phyloP scores from a whole-genome alignment of 1,140 invertebrate species.

The Andricus grossulariae region DNA sequence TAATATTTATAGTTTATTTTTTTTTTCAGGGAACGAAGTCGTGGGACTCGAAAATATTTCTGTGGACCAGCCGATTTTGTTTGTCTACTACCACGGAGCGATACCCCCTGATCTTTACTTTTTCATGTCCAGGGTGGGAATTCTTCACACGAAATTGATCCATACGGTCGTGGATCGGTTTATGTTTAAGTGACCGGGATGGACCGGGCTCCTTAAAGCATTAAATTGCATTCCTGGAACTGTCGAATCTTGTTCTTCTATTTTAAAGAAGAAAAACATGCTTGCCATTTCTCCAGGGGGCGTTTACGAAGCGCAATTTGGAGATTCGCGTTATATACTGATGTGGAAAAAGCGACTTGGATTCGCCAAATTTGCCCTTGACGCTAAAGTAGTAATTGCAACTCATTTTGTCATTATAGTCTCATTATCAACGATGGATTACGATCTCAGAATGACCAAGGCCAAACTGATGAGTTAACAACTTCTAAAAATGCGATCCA shows the following conservation, averaged over 20 bases:
- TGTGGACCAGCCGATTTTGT: slow-evolving; percentile 86
- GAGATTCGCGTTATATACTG: slow-evolving; percentile 92
- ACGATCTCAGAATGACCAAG: no score
- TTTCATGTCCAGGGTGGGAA: slow-evolving; percentile 88
- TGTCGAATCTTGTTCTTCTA: slow-evolving; percentile 89
- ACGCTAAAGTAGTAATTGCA: slow-evolving; percentile 90
- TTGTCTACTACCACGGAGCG: slow-evolving; percentile 98
- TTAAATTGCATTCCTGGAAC: slow-evolving; percentile 96
- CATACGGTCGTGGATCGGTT: slow-evolving; percentile 96
- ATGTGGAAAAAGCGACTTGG: slow-evolving; percentile 96
- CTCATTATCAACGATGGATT: no score
- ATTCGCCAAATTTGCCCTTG: slow-evolving; percentile 97
- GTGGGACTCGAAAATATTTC: slow-evolving; percentile 95
- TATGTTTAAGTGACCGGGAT: slow-evolving; percentile 96
- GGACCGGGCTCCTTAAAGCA: slow-evolving; percentile 89
- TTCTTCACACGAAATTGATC: slow-evolving; percentile 89
- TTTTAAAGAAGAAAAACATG: slow-evolving; percentile 92
- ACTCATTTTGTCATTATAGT: no score
- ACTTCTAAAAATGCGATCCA: no score
- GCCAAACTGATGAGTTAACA: no score
- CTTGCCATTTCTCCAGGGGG: slow-evolving; percentile 98
- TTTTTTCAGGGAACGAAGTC: slow-evolving; percentile 91
- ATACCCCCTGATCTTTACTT: slow-evolving; percentile 99
- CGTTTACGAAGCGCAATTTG: slow-evolving; percentile 97
- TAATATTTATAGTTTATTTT: no score